Percentiles rank a stretch among this genome's conserved stretches.
Conservation (phyloP, 2,888 invertebrate species). For the Auanema sp. region DNA sequence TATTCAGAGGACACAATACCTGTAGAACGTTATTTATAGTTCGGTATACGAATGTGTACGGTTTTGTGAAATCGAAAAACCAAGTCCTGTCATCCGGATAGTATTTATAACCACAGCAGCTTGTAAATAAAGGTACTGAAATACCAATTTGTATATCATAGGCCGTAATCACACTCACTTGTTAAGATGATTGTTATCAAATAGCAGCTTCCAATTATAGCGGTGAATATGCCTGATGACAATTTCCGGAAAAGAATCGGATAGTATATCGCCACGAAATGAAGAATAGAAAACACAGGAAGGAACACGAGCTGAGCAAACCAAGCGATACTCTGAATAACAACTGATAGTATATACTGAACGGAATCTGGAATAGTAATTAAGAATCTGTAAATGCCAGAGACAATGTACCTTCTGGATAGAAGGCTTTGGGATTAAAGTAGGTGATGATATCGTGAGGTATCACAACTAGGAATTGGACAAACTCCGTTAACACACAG, state of each 20-base stretch:
- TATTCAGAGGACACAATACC: constrained; percentile 1
- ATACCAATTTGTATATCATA: neutral
- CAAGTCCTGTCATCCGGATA: constrained; percentile 4
- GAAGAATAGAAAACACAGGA: constrained; percentile 17
- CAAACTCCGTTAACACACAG: too few species aligned
- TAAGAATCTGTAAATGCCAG: too few species aligned
- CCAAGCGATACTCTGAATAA: constrained; percentile 10
- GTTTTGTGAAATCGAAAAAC: constrained; percentile 17
- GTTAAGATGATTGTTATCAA: constrained; percentile 13
- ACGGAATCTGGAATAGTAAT: constrained; percentile 7
- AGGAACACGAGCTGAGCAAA: constrained; percentile 17
- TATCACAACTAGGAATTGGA: too few species aligned
- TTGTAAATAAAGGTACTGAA: constrained; percentile 17
- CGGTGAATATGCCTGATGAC: too few species aligned
- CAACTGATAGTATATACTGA: neutral
- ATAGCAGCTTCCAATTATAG: constrained; percentile 2
- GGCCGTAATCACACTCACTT: neutral
- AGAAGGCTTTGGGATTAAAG: too few species aligned
- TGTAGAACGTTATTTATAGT: constrained; percentile 10
- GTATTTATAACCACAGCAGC: constrained; percentile 18
- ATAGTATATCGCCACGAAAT: constrained; percentile 17
- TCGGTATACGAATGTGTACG: constrained; percentile 15
- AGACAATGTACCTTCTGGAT: too few species aligned
- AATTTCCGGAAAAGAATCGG: constrained; percentile 10
- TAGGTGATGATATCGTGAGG: too few species aligned